Percentiles rank a stretch among this genome's conserved stretches.
Evolutionary conservation across 2,113 vertebrate genomes (phyloP).

Genomic region (Tinamus guttatus): DNA sequence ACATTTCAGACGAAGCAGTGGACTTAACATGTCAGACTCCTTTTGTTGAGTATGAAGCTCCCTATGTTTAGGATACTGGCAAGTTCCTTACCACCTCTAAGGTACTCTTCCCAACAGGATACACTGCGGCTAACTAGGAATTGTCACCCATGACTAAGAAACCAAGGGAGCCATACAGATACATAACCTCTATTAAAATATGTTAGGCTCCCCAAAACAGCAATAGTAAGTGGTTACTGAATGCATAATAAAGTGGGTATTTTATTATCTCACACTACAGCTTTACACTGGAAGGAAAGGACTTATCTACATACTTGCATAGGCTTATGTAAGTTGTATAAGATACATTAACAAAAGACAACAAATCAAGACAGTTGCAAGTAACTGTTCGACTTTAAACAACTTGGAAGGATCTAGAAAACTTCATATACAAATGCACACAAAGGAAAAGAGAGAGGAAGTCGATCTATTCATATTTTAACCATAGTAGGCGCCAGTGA

Average conservation of each 20-base stretch:
- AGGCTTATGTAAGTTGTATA: not conserved
- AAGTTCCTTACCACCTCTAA: not conserved
- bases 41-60: not conserved
- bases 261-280: not conserved
- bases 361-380: not conserved
- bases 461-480: not conserved
- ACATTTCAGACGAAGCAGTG: not conserved
- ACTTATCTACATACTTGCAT: not conserved
- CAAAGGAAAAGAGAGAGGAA: not conserved
- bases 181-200: not conserved
- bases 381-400: not conserved
- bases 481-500: not conserved
- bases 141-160: not conserved
- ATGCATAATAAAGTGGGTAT: not conserved
- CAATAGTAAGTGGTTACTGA: not conserved
- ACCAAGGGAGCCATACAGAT: not conserved
- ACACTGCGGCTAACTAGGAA: not conserved
- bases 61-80: not conserved
- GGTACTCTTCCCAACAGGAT: not conserved
- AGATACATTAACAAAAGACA: not conserved
- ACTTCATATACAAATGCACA: not conserved
- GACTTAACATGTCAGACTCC: not conserved
- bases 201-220: not conserved
- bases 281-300: not conserved
- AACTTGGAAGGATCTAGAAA: not conserved